phyloP scores from a whole-genome alignment of 2,113 vertebrate genomes.

The Austrofundulus limnaeus region DNA sequence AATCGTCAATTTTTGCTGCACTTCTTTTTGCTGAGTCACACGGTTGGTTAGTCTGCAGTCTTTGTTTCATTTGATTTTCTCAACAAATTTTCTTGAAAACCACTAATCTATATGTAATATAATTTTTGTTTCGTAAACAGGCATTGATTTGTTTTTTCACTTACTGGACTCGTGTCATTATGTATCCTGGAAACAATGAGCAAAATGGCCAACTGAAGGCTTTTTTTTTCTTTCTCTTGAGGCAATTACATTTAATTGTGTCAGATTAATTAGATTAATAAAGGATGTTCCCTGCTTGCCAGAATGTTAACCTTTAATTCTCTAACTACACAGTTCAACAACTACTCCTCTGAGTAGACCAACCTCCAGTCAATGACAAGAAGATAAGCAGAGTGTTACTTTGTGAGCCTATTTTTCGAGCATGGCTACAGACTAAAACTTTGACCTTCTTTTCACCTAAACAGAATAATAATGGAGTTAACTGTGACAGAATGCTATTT shows the following conservation, averaged over 20 bases:
- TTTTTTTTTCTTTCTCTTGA: not conserved
- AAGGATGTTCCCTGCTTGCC: not conserved
- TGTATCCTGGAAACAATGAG: not conserved
- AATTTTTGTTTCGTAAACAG: not conserved
- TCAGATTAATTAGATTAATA: not conserved
- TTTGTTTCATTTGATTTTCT: too few species aligned
- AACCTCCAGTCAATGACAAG: not conserved
- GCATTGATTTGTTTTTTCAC: not conserved
- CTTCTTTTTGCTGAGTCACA: too few species aligned
- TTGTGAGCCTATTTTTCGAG: conserved; percentile 1
- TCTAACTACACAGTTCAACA: not conserved
- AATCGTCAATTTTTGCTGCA: too few species aligned
- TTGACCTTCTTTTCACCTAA: conserved; percentile 15
- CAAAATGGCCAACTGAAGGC: not conserved
- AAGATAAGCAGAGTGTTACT: not conserved
- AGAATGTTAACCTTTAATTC: conserved; percentile 4
- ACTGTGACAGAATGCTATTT: conserved; percentile 25
- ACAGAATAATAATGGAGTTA: conserved; percentile 8
- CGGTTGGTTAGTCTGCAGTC: too few species aligned
- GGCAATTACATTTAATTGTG: not conserved
- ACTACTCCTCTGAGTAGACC: not conserved
- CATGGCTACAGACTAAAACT: not conserved
- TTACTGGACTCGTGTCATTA: not conserved
- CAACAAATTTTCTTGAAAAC: too few species aligned
- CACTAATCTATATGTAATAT: too few species aligned